These are phyloP conservation scores for Lytechinus pictus DNA, from an alignment of 35 echinoderm and acorn worm genomes.

Conservation along the genomic window DNA sequence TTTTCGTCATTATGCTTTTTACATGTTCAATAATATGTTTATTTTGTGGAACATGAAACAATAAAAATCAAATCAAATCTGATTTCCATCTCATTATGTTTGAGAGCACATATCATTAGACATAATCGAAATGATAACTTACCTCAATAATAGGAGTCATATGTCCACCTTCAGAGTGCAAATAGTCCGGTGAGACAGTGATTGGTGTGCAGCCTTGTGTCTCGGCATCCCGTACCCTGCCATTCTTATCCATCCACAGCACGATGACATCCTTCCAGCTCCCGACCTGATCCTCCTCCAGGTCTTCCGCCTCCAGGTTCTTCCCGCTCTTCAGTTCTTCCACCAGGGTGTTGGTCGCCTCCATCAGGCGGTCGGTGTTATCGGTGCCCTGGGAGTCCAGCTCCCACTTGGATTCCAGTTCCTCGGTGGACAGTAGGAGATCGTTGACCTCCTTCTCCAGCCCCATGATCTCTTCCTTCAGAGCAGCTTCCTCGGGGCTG, in stretches of 20 bases:
- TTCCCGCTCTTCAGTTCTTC: constrained; percentile 67
- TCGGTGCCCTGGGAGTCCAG: constrained; percentile 65
- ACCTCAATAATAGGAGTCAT: constrained; percentile 33
- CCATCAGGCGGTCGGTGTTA: constrained; percentile 78
- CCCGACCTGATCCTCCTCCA: constrained; percentile 65
- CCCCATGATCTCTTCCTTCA: constrained; percentile 53
- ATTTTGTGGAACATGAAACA: no score
- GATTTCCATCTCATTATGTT: background rate
- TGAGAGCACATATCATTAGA: background rate
- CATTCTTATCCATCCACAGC: constrained; percentile 85
- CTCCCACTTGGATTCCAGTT: constrained; percentile 58
- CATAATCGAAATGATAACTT: background rate
- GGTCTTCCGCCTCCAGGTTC: constrained; percentile 35
- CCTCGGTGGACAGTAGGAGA: constrained; percentile 54
- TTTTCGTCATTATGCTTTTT: no score
- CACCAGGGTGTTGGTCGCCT: constrained; percentile 68
- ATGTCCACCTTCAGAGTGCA: constrained; percentile 22
- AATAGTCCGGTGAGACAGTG: constrained; percentile 34
- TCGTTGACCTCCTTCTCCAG: constrained; percentile 57
- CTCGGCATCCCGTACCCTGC: constrained; percentile 21
- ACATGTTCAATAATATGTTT: no score
- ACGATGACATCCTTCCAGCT: constrained; percentile 93
- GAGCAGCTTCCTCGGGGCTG: background rate
- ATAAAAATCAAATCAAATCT: no score
- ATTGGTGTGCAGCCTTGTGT: constrained; percentile 38